phyloP scores from a whole-genome alignment of 2,888 invertebrate species.

The Galerucella calmariensis region DNA sequence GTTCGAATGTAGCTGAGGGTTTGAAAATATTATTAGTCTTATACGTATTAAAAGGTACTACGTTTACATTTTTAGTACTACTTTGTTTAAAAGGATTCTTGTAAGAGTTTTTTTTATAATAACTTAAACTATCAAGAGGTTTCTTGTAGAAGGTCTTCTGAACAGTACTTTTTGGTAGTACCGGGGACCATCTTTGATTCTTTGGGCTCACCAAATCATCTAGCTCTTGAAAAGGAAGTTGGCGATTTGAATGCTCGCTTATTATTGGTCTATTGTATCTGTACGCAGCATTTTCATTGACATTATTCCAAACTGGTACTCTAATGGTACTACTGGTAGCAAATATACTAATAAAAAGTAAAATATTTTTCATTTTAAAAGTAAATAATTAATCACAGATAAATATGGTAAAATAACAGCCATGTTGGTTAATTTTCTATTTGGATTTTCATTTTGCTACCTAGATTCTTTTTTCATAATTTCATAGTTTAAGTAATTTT shows the following conservation, averaged over 20 bases:
- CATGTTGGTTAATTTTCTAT: constrained; percentile 9
- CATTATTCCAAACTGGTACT: constrained; percentile 38
- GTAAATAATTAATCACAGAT: constrained; percentile 25
- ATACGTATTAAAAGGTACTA: constrained; percentile 19
- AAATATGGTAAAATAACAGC: constrained; percentile 4
- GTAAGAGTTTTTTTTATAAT: constrained; percentile 1
- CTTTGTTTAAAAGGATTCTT: not conserved
- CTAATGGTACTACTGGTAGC: constrained; percentile 44
- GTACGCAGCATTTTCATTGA: constrained; percentile 13
- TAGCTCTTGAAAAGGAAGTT: constrained; percentile 1
- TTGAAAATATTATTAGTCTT: not conserved
- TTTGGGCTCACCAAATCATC: not conserved
- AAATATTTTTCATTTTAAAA: constrained; percentile 50
- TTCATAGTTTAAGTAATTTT: not conserved
- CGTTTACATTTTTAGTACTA: constrained; percentile 2
- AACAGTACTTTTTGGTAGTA: not conserved
- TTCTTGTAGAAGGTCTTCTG: constrained; percentile 16
- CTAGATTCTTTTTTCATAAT: not conserved
- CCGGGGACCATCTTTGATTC: constrained; percentile 11
- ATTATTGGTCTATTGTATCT: constrained; percentile 28
- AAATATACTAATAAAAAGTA: constrained; percentile 43
- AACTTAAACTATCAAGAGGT: not conserved
- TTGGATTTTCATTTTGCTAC: not conserved
- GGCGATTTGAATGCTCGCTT: not conserved
- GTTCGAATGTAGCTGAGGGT: not conserved